Percentiles rank a stretch among this genome's conserved stretches.
phyloP scores from a whole-genome alignment of 2,888 invertebrate species.

The Belgica antarctica region DNA sequence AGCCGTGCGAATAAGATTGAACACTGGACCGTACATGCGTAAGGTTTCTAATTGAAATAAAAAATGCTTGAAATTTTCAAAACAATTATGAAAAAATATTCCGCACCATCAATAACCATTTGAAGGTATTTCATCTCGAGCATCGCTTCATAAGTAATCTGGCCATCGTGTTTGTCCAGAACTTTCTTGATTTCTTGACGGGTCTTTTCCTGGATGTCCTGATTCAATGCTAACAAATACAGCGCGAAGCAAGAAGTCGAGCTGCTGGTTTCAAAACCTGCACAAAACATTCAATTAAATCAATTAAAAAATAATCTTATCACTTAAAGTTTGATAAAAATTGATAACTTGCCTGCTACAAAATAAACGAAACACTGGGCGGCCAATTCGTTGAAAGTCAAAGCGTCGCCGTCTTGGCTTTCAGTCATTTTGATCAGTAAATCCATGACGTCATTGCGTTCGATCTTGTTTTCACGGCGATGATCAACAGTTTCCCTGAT shows the following conservation, averaged over 20 bases:
- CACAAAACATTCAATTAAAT: background rate
- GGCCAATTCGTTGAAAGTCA: constrained; percentile 19
- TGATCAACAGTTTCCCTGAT: constrained; percentile 57
- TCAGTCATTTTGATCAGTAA: background rate
- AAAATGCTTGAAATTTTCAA: background rate
- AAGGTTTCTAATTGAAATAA: constrained; percentile 46
- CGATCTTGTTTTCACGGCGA: constrained; percentile 50
- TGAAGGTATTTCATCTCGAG: constrained; percentile 55
- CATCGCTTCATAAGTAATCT: constrained; percentile 52
- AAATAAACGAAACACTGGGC: constrained; percentile 40
- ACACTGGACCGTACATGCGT: constrained; percentile 46
- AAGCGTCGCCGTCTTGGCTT: constrained; percentile 43
- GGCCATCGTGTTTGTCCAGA: constrained; percentile 49
- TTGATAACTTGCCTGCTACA: constrained; percentile 59
- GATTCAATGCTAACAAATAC: background rate
- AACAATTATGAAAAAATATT: too few species aligned
- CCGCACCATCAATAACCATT: constrained; percentile 51
- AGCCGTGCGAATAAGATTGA: constrained; percentile 45
- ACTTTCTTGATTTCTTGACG: constrained; percentile 53
- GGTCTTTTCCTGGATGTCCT: constrained; percentile 46
- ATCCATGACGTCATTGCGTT: constrained; percentile 27
- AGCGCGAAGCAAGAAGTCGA: background rate
- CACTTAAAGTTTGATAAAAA: constrained; percentile 58
- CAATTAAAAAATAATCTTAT: background rate
- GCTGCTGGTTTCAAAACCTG: constrained; percentile 43